Evolutionary conservation across 1,140 invertebrate genomes (phyloP).

Genomic region (Mamestra configurata): DNA sequence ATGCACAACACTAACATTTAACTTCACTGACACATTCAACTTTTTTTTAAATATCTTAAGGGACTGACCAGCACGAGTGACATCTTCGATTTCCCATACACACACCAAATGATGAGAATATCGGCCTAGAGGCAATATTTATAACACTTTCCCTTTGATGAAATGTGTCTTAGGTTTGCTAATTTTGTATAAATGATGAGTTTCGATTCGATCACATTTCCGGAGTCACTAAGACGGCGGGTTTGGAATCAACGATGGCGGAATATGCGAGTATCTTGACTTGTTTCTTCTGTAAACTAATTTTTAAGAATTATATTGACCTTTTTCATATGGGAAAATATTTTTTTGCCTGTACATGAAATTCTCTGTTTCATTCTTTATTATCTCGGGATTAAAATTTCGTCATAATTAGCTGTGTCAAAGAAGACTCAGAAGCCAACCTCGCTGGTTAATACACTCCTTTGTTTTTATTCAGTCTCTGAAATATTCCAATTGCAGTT

Average conservation of each 20-base stretch:
- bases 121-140: slow-evolving; percentile 61
- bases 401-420: too few relatives aligned
- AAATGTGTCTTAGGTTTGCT: slow-evolving; percentile 58
- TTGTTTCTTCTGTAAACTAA: not conserved
- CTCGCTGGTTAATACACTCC: too few relatives aligned
- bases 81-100: slow-evolving; percentile 57
- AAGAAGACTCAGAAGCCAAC: too few relatives aligned
- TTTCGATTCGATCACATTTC: slow-evolving; percentile 59
- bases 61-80: slow-evolving; percentile 60
- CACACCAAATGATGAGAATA: slow-evolving; percentile 52
- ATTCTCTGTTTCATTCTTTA: too few relatives aligned
- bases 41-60: not conserved
- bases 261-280: not conserved
- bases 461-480: too few relatives aligned
- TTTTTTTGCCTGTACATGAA: too few relatives aligned
- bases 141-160: slow-evolving; percentile 68
- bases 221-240: slow-evolving; percentile 38
- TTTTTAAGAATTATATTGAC: not conserved
- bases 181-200: slow-evolving; percentile 67
- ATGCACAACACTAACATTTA: not conserved
- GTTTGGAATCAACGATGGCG: not conserved
- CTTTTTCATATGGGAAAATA: not conserved
- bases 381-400: too few relatives aligned
- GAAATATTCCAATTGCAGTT: too few relatives aligned
- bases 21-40: slow-evolving; percentile 5